Percentiles rank a stretch among this genome's conserved stretches.
Conservation (phyloP, 1,140 invertebrate genomes). For the Macrotrachela quadricornifera region DNA sequence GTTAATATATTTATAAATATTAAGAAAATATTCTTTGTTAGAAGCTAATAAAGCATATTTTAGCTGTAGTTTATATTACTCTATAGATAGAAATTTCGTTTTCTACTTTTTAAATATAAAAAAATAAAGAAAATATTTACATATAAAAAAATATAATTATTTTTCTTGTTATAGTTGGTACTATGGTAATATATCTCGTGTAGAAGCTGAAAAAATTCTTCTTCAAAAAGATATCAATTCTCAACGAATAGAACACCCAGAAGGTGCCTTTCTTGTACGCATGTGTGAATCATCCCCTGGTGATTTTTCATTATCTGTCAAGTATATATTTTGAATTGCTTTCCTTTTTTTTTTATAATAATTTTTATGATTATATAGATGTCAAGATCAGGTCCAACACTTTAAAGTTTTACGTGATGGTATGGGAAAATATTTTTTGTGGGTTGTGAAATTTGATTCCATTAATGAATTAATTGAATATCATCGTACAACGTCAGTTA, state of each 20-base stretch:
- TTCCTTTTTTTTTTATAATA: not conserved
- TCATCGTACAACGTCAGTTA: conserved; percentile 81
- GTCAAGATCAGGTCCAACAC: conserved; percentile 87
- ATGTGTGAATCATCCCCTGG: conserved; percentile 95
- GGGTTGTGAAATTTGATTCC: conserved; percentile 97
- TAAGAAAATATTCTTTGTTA: too few relatives aligned
- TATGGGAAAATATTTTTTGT: conserved; percentile 84
- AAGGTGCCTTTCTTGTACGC: conserved; percentile 92
- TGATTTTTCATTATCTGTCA: conserved; percentile 95
- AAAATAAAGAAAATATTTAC: too few relatives aligned
- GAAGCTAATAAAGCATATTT: too few relatives aligned
- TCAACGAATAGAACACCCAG: conserved; percentile 28
- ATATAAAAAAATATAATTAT: not conserved
- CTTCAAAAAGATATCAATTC: conserved; percentile 50
- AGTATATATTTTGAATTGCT: conserved; percentile 34
- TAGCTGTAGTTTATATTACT: too few relatives aligned
- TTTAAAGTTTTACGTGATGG: conserved; percentile 92
- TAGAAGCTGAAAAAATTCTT: conserved; percentile 80
- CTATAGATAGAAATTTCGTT: too few relatives aligned
- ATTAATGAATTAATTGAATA: conserved; percentile 97
- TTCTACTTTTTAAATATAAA: too few relatives aligned
- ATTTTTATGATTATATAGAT: conserved; percentile 39
- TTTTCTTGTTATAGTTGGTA: conserved; percentile 48
- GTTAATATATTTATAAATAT: too few relatives aligned
- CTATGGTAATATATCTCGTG: conserved; percentile 81